Evolutionary conservation across 2,888 invertebrate genomes (phyloP).

Genomic region (Anodontia alba): DNA sequence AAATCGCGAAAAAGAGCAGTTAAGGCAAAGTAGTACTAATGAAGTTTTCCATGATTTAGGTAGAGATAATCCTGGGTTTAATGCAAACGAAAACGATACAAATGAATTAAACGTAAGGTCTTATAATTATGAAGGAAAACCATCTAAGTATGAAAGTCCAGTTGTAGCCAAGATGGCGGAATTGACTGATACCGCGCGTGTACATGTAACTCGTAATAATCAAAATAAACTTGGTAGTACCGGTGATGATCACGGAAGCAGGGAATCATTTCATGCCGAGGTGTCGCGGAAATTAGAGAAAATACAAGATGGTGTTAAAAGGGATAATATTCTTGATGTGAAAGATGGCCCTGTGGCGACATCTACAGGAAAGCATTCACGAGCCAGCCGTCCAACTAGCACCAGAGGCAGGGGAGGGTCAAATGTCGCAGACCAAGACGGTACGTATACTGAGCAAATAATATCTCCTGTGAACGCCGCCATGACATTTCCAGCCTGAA

Average conservation of each 20-base stretch:
- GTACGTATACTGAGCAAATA: slow-evolving; percentile 24
- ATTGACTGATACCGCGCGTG: slow-evolving; percentile 47
- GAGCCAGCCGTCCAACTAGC: slow-evolving; percentile 55
- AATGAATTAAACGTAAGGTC: slow-evolving; percentile 43
- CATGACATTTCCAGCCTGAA: no score
- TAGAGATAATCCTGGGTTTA: slow-evolving; percentile 46
- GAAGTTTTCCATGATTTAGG: slow-evolving; percentile 25
- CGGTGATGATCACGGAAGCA: not conserved
- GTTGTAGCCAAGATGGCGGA: slow-evolving; percentile 64
- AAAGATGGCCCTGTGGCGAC: slow-evolving; percentile 54
- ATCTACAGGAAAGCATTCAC: slow-evolving; percentile 53
- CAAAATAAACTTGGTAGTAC: not conserved
- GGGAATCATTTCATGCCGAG: slow-evolving; percentile 49
- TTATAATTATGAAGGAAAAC: slow-evolving; percentile 57
- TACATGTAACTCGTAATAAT: not conserved
- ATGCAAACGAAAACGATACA: slow-evolving; percentile 31
- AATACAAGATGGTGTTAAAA: slow-evolving; percentile 25
- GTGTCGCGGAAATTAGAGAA: slow-evolving; percentile 52
- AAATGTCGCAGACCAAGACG: slow-evolving; percentile 53
- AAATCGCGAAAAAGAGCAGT: slow-evolving; percentile 49
- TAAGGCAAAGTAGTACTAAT: slow-evolving; percentile 20
- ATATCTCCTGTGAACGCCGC: not conserved
- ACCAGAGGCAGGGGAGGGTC: slow-evolving; percentile 45
- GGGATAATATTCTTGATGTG: slow-evolving; percentile 16
- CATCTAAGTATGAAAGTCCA: slow-evolving; percentile 59